Percentiles rank a stretch among this genome's conserved stretches.
Conservation (phyloP, 2,113 vertebrate genomes). For the Gymnobelideus leadbeateri region DNA sequence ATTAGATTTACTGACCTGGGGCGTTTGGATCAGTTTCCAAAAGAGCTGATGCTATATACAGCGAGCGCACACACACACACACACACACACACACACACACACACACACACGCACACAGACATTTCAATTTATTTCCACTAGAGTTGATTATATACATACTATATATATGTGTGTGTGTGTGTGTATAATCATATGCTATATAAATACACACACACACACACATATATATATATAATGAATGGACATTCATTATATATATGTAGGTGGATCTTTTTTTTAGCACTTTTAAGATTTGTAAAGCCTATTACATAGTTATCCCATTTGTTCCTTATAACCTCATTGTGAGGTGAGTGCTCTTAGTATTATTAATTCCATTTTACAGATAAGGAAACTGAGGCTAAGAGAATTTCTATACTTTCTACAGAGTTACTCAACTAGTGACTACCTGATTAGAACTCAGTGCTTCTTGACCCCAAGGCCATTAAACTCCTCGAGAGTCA, state of each 20-base stretch:
- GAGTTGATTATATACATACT: neutral
- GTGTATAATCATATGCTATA: too few relatives aligned
- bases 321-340: neutral
- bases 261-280: too few relatives aligned
- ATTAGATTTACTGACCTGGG: neutral
- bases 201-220: too few relatives aligned
- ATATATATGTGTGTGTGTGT: too few relatives aligned
- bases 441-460: neutral
- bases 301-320: neutral
- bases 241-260: too few relatives aligned
- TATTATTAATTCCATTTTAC: neutral
- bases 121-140: neutral
- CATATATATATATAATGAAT: too few relatives aligned
- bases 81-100: neutral
- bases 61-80: neutral
- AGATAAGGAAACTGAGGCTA: neutral
- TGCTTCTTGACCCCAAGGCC: neutral
- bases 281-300: too few relatives aligned
- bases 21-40: slow-evolving; percentile 12
- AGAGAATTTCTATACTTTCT: neutral
- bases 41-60: neutral
- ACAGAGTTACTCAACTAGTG: neutral
- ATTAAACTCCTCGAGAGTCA: neutral
- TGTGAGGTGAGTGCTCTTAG: neutral
- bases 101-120: too few relatives aligned